Conservation (phyloP, 2,113 vertebrate genomes). For the Chauna torquata region DNA sequence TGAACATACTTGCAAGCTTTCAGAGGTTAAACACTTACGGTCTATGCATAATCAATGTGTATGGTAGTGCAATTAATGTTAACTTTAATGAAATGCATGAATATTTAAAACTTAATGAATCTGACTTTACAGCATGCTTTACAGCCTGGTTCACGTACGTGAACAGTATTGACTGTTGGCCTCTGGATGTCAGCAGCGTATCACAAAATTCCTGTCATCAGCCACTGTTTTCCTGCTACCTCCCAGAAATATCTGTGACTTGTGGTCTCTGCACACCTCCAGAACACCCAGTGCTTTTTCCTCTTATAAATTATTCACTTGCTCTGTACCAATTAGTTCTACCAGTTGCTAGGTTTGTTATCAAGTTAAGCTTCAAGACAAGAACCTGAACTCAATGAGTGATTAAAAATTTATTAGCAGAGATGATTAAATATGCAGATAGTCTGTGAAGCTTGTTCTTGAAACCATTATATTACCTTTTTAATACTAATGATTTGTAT, state of each 20-base stretch:
- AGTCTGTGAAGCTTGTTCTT: constrained; percentile 83
- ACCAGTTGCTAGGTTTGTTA: constrained; percentile 85
- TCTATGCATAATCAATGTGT: constrained; percentile 63
- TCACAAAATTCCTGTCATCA: constrained; percentile 47
- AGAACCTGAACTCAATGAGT: constrained; percentile 81
- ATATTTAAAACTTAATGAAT: constrained; percentile 64
- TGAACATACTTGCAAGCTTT: constrained; percentile 62
- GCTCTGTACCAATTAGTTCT: constrained; percentile 86
- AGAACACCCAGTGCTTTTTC: constrained; percentile 72
- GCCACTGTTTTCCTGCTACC: constrained; percentile 44
- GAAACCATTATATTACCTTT: constrained; percentile 84
- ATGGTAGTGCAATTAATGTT: constrained; percentile 61
- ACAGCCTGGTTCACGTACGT: background rate
- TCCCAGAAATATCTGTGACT: constrained; percentile 71
- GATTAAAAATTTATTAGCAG: constrained; percentile 86
- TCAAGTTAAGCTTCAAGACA: constrained; percentile 85
- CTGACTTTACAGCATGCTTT: constrained; percentile 3
- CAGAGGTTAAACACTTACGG: constrained; percentile 59
- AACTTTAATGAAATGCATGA: constrained; percentile 67
- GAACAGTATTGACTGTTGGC: constrained; percentile 65
- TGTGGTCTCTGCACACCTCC: constrained; percentile 71
- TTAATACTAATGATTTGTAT: constrained; percentile 86
- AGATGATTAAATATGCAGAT: constrained; percentile 86
- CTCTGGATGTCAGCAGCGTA: constrained; percentile 83
- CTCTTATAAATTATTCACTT: constrained; percentile 85